Percentiles rank a stretch among this genome's conserved stretches.
Conservation (phyloP, 1,140 invertebrate species). For the Drosophila sucinea region DNA sequence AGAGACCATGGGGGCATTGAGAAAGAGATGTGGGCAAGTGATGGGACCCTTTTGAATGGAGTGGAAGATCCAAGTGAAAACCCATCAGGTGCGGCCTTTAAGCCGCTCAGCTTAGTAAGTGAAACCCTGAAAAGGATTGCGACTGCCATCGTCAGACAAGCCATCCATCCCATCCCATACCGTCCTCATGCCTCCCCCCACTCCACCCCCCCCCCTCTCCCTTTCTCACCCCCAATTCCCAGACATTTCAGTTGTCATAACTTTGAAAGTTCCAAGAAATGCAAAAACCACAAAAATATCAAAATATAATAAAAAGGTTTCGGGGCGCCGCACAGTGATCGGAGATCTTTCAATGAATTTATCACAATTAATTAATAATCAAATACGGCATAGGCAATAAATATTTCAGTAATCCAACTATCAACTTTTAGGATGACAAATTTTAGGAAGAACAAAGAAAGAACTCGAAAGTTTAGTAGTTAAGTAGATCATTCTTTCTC, state of each 20-base stretch:
- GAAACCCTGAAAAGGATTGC: slow-evolving; percentile 61
- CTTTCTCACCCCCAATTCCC: slow-evolving; percentile 12
- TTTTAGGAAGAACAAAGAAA: too few species aligned
- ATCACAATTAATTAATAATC: too few species aligned
- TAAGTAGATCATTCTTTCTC: too few species aligned
- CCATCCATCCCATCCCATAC: slow-evolving; percentile 40
- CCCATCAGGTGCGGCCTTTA: slow-evolving; percentile 70
- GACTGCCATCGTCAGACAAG: slow-evolving; percentile 44
- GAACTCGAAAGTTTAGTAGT: too few species aligned
- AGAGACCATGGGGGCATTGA: neutral
- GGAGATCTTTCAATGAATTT: too few species aligned
- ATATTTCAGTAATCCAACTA: too few species aligned
- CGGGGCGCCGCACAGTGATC: slow-evolving; percentile 42
- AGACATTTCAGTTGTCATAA: slow-evolving; percentile 68
- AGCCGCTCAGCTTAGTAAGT: slow-evolving; percentile 77
- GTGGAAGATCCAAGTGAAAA: slow-evolving; percentile 16
- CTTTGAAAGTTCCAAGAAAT: slow-evolving; percentile 68
- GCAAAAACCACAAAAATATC: slow-evolving; percentile 44
- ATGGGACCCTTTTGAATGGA: slow-evolving; percentile 31
- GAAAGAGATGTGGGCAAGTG: neutral
- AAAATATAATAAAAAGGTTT: slow-evolving; percentile 55
- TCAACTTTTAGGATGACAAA: too few species aligned
- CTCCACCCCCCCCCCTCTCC: slow-evolving; percentile 2
- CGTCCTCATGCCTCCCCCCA: neutral
- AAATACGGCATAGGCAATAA: too few species aligned